Evolutionary conservation across 2,888 invertebrate species (phyloP), one percentile per base, ranked within the genome.

Genomic region (Ophioninae sp.): DNA sequence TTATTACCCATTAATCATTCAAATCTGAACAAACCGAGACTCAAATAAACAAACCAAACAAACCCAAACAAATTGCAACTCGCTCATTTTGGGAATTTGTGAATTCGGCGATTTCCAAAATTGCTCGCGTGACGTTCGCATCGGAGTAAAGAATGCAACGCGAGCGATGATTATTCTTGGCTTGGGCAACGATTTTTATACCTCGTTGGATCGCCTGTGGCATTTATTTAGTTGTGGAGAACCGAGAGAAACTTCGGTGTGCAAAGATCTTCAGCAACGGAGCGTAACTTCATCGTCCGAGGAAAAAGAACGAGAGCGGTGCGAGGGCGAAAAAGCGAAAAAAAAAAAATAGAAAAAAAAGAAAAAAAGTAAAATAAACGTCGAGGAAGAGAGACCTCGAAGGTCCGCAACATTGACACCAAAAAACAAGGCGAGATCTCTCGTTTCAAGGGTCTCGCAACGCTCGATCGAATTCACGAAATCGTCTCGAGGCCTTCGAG

Each of bases 391-490:
- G 62, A 30, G 64, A 77, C 37, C 77, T 83, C 78, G 83, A 75
- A 78, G 67, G 69, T 74, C 65, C 64, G n/a, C 21, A 75, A 39
- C 39, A 57, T 72, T 83, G 73, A 78, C 81, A 81, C 69, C 62
- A 39, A 74, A 65, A 50, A 74, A 61, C 41, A 59, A 68, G 76
- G 65, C 50, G 69, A 78, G 78, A 78, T 73, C 69, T 83, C 70
- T 61, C 41, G 73, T 74, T 76, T 83, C 77, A 68, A 73, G 81
- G 74, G 77, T 13, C 70, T 70, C 72, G 81, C 81, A 78, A 75
- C 84, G 84, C 78, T 84, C 78, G 79, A 84, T 81, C 81, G 84
- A 75, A 67, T 81, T 67, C 81, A 75, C 78, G 84, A 81, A 84
- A 81, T 76, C 78, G 78, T 81, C 67, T 44, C 67, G 84, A 67